Evolutionary conservation across 2,113 vertebrate genomes (phyloP), one percentile per base, ranked within the genome.

Genomic region (Nestor notabilis): DNA sequence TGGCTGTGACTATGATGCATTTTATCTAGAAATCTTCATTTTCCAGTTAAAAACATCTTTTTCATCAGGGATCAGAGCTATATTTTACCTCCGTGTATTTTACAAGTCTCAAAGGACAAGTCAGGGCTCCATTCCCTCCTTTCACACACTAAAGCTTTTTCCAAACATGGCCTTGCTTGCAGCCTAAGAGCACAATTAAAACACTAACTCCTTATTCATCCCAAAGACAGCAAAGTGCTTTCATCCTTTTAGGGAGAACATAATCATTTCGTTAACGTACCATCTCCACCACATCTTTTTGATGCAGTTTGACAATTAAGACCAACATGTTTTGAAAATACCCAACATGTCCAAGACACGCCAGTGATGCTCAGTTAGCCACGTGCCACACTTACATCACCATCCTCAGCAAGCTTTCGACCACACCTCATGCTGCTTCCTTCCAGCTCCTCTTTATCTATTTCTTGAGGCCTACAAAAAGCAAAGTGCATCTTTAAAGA

Each of bases 381-480:
- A 58, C n/a, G 5, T 31, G 39, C 39, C 25, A 12, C 66, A 99
- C 99, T 99, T 97, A 99, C 99, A 90, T 99, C 99, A 92, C 99
- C 99, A 66, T 99, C 99, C 98, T 99, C 99, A 35, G 98, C 98
- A 76, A 99, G 98, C 61, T 99, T 99, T 80, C 99, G 99, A 69
- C 99, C 99, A 87, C 99, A 99, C 53, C 99, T 98, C 99, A 99
- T 99, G 87, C 99, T 99, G 97, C 98, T 99, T 92, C 96, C 97
- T 96, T 99, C 99, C 96, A 99, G 98, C 92, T 99, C 99, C 68
- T 99, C 99, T 96, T 99, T 99, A 96, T 99, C 99, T 55, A 99
- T 98, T 96, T 99, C 99, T 93, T 99, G 99, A 64, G 99, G 99
- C 95, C 99, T 99, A 92, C 25, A 93, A 58, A 60, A 94, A 61